Evolutionary conservation across 2,888 invertebrate genomes (phyloP), one percentile per base, ranked within the genome.

Genomic region (Sinotaia quadrata): DNA sequence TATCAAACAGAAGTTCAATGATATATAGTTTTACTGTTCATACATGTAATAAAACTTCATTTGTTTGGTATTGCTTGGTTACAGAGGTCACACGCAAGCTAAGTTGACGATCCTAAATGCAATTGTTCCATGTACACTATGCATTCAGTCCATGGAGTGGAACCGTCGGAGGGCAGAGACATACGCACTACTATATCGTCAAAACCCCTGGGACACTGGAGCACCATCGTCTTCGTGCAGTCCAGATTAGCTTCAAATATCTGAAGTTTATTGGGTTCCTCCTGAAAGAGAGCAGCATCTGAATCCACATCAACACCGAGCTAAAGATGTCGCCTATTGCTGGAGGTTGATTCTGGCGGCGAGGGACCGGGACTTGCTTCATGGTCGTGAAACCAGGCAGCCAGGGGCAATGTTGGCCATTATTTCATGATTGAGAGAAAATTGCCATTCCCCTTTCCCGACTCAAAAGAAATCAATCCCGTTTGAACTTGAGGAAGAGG

Each of bases 311-410:
- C 34, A 24, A 29, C n/a, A 15, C 18, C 24, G n/a, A 21, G 24
- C 12, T n/a, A n/a, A 4, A 29, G 58, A 24, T n/a, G 37, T 36
- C 33, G 58, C 41, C 12, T n/a, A 3, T 37, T 57, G 15, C 18
- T n/a, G 57, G 57, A 57, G 34, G 58, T 37, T 36, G 58, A 58
- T 34, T 58, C 27, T 24, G n/a, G 58, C 27, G 58, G 41, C 34
- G 34, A 24, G 34, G 54, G 27, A 54, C 58, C 12, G 37, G 58
- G 58, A 58, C 41, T 58, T 58, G 58, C 36, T 41, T 41, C 12
- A 18, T 27, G 37, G 58, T 33, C 34, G 10, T 37, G 34, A 33
- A 21, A 37, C 34, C n/a, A n/a, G 58, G 21, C 37, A 36, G 41
- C n/a, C 33, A n/a, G 24, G 58, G 37, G 21, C 58, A 7, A n/a